Evolutionary conservation across 2,888 invertebrate genomes (phyloP).

Genomic region (Capitulum mitella): DNA sequence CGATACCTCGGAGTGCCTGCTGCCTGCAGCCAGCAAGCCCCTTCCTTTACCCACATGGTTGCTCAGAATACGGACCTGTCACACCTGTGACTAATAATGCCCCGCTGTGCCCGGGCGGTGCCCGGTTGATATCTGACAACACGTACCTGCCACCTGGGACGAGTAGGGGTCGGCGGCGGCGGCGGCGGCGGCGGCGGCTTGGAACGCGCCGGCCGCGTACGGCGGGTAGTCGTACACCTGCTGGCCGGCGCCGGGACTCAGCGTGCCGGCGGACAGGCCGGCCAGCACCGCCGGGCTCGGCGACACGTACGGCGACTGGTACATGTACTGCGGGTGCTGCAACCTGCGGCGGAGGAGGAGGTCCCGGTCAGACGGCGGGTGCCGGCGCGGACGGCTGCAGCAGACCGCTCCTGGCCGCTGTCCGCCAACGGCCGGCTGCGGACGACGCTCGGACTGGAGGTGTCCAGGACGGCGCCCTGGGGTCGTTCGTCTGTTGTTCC

Average conservation of each 20-base stretch:
- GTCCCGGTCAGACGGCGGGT: neutral
- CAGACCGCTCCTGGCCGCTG: no score
- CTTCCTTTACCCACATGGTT: no score
- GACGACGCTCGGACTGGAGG: no score
- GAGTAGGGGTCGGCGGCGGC: slow-evolving; percentile 11
- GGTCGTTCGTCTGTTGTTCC: no score
- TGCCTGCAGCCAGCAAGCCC: no score
- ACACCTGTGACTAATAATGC: no score
- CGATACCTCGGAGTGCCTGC: no score
- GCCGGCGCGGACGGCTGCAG: neutral
- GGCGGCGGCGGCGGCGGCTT: neutral
- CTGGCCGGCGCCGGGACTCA: slow-evolving; percentile 18
- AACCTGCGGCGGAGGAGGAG: neutral
- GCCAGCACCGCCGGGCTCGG: neutral
- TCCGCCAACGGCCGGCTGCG: no score
- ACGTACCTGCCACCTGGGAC: slow-evolving; percentile 8
- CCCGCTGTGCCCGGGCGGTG: no score
- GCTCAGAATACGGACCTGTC: no score
- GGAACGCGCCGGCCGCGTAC: neutral
- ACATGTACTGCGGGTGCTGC: slow-evolving; percentile 21
- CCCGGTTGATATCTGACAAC: no score
- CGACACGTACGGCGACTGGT: slow-evolving; percentile 15
- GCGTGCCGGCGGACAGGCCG: slow-evolving; percentile 7
- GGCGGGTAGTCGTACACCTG: neutral
- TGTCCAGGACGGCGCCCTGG: no score